Evolutionary conservation across 2,797 vertebrate genomes (phyloP).

Genomic region (Melanotaenia trifasciata): DNA sequence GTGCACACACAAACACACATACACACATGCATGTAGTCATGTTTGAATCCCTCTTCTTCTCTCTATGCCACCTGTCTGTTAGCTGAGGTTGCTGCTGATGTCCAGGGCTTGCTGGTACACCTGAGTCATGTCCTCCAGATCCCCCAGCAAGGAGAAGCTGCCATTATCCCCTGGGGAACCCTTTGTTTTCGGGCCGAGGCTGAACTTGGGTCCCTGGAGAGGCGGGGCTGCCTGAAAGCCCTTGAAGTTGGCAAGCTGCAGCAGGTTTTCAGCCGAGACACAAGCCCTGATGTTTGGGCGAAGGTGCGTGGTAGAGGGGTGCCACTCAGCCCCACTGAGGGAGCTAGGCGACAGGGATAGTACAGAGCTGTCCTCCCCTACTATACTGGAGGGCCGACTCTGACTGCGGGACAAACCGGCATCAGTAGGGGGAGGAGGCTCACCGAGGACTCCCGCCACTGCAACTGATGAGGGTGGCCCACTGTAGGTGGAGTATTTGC

Average conservation of each 20-base stretch:
- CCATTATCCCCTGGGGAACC: slow-evolving; percentile 94
- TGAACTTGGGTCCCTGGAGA: slow-evolving; percentile 91
- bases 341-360: slow-evolving; percentile 89
- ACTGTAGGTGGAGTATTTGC: slow-evolving; percentile 92
- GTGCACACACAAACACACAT: slow-evolving; percentile 28
- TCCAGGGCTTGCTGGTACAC: slow-evolving; percentile 99
- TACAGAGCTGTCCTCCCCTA: slow-evolving; percentile 90
- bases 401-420: slow-evolving; percentile 92
- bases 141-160: slow-evolving; percentile 96
- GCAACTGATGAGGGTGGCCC: slow-evolving; percentile 68
- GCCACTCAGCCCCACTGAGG: slow-evolving; percentile 90
- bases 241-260: slow-evolving; percentile 95
- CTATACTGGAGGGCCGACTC: slow-evolving; percentile 94
- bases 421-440: slow-evolving; percentile 80
- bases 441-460: slow-evolving; percentile 74
- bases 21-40: slow-evolving; percentile 32
- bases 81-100: slow-evolving; percentile 96
- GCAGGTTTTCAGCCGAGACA: slow-evolving; percentile 95
- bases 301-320: slow-evolving; percentile 84
- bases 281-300: slow-evolving; percentile 93
- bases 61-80: slow-evolving; percentile 68
- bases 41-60: slow-evolving; percentile 47
- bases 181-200: slow-evolving; percentile 82
- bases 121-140: slow-evolving; percentile 99
- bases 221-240: slow-evolving; percentile 89